phyloP scores from a whole-genome alignment of 2,797 vertebrate genomes.

The Rhynchotus rufescens region DNA sequence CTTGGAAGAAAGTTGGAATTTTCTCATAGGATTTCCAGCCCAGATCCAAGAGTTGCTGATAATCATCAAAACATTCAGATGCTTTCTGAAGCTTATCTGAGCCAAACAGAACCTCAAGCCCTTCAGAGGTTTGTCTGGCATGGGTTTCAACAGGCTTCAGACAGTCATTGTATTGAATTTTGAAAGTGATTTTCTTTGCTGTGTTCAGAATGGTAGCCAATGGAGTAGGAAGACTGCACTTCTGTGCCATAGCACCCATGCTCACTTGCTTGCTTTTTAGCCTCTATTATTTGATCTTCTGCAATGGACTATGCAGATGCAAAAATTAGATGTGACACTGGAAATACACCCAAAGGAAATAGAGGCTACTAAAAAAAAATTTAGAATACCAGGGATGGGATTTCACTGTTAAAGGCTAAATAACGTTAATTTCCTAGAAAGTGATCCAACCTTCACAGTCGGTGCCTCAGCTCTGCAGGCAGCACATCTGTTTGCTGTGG shows the following conservation, averaged over 20 bases:
- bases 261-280: neutral
- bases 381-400: neutral
- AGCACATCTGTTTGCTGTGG: conserved; percentile 54
- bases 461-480: conserved; percentile 59
- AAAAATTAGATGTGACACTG: neutral
- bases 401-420: conserved; percentile 58
- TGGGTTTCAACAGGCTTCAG: conserved; percentile 30
- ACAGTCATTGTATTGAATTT: neutral
- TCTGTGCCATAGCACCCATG: conserved; percentile 9
- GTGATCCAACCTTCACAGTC: conserved; percentile 44
- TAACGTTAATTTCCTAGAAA: conserved; percentile 66
- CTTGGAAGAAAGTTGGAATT: neutral
- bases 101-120: conserved; percentile 34
- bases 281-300: neutral
- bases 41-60: neutral
- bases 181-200: conserved; percentile 16
- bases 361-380: neutral
- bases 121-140: conserved; percentile 42
- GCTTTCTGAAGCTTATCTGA: conserved; percentile 68
- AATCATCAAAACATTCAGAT: conserved; percentile 39
- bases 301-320: neutral
- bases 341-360: neutral
- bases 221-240: neutral
- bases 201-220: conserved; percentile 2
- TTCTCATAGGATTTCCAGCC: neutral